Conservation (phyloP, 2,797 vertebrate species). For the Pseudochromis fuscus region DNA sequence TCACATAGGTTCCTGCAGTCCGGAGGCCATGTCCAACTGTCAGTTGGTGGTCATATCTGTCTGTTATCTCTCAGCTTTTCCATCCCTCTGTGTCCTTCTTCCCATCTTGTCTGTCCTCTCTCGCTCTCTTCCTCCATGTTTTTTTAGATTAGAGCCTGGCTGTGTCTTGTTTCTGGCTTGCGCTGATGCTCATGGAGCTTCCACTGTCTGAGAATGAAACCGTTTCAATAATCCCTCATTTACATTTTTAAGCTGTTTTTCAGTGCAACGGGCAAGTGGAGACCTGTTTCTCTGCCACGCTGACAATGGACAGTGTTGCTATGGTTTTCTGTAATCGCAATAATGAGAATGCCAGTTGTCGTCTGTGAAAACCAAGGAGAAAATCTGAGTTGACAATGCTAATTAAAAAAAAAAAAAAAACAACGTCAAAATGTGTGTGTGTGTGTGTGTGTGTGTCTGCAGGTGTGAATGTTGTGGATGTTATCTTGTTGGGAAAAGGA, state of each 20-base stretch:
- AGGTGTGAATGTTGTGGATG: conserved; percentile 4
- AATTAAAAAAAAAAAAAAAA: conserved; percentile 47
- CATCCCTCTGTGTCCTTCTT: conserved; percentile 41
- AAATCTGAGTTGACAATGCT: conserved; percentile 41
- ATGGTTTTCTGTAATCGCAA: conserved; percentile 59
- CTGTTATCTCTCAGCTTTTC: conserved; percentile 44
- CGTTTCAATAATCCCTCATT: conserved; percentile 72
- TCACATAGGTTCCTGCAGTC: conserved; percentile 44
- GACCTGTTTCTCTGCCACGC: conserved; percentile 50
- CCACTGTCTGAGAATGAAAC: conserved; percentile 65
- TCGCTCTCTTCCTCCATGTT: conserved; percentile 33
- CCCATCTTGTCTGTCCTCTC: conserved; percentile 19
- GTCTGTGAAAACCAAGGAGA: conserved; percentile 35
- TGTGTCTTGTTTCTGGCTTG: conserved; percentile 74
- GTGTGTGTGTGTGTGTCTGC: not conserved
- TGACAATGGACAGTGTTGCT: conserved; percentile 63
- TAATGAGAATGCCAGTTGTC: conserved; percentile 59
- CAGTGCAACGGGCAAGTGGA: conserved; percentile 48
- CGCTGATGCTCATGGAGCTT: conserved; percentile 63
- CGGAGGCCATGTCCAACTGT: conserved; percentile 56
- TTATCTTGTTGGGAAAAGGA: conserved; percentile 11
- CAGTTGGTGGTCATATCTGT: conserved; percentile 46
- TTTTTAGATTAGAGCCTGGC: conserved; percentile 63
- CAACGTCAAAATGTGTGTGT: not conserved
- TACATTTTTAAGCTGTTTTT: conserved; percentile 64